Conservation (phyloP, 2,888 invertebrate species). For the Idaea dimidiata region DNA sequence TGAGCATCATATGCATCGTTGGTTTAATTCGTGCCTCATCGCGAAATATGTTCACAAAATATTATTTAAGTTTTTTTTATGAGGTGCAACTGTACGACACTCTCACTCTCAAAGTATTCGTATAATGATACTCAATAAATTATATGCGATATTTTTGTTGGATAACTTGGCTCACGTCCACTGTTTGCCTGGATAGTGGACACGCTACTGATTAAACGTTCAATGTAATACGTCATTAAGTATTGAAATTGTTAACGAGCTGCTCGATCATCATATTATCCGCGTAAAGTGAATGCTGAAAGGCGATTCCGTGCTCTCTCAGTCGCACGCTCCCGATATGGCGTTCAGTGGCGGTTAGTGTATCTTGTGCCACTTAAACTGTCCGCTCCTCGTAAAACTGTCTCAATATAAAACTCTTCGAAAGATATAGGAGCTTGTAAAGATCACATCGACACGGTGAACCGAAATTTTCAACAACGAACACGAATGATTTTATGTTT, state of each 20-base stretch:
- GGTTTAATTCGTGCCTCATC: constrained; percentile 47
- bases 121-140: constrained; percentile 75
- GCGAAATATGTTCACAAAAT: constrained; percentile 55
- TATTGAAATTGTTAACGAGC: constrained; percentile 35
- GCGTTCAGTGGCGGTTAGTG: constrained; percentile 41
- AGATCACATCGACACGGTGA: constrained; percentile 46
- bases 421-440: constrained; percentile 56
- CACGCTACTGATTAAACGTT: constrained; percentile 45
- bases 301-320: constrained; percentile 20
- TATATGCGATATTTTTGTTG: constrained; percentile 75
- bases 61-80: constrained; percentile 70
- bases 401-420: constrained; percentile 55
- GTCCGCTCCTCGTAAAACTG: constrained; percentile 70
- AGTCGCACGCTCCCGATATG: constrained; percentile 42
- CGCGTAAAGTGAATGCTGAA: constrained; percentile 31
- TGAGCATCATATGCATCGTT: constrained; percentile 53
- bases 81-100: constrained; percentile 71
- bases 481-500: constrained; percentile 65
- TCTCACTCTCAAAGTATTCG: constrained; percentile 63
- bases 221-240: constrained; percentile 54
- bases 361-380: constrained; percentile 54
- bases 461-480: constrained; percentile 62
- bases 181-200: constrained; percentile 52
- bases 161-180: constrained; percentile 71
- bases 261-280: constrained; percentile 25